These are phyloP conservation scores for Chloroceryle inda DNA, from an alignment of 2,797 vertebrate species.

Conservation along the genomic window DNA sequence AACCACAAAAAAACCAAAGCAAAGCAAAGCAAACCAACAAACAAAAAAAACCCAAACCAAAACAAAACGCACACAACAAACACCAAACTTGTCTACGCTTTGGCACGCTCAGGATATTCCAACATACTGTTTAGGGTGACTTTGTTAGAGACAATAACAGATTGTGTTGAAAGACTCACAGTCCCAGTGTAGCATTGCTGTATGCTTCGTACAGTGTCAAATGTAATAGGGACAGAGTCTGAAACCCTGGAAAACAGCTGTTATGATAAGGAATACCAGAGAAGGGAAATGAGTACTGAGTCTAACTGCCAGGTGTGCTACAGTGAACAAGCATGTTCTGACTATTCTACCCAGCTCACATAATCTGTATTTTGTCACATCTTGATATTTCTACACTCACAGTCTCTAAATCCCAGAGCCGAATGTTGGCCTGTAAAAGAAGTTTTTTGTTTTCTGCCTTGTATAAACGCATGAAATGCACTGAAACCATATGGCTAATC, in stretches of 20 bases:
- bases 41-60: not conserved
- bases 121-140: not conserved
- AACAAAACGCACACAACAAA: too few species aligned
- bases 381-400: conserved; percentile 33
- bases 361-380: not conserved
- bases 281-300: not conserved
- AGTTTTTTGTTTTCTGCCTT: conserved; percentile 19
- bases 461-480: conserved; percentile 39
- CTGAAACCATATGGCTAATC: conserved; percentile 61
- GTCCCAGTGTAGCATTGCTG: not conserved
- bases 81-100: not conserved
- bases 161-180: not conserved
- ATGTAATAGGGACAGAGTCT: not conserved
- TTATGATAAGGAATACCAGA: not conserved
- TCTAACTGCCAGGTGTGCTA: not conserved
- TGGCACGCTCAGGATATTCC: not conserved
- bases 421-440: conserved; percentile 32
- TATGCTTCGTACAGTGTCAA: not conserved
- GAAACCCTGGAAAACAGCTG: not conserved
- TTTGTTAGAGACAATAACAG: not conserved
- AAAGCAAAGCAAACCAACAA: not conserved
- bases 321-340: not conserved
- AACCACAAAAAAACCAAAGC: not conserved
- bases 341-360: not conserved
- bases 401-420: conserved; percentile 28